Evolutionary conservation across 1,140 invertebrate species (phyloP).

Genomic region (Nasonia vitripennis): DNA sequence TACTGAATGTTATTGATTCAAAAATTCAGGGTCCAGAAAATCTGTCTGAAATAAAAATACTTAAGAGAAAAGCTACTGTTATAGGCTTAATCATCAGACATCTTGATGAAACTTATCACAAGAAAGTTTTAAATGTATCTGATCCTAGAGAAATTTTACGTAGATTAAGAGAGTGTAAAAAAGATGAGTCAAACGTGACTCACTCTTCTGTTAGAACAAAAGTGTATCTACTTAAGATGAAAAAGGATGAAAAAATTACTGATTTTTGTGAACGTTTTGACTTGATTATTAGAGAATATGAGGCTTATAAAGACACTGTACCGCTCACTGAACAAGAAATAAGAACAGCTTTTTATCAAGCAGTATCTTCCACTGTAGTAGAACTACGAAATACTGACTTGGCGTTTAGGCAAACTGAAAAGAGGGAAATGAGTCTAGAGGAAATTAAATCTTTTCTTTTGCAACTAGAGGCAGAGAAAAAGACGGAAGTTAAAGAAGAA

Average conservation of each 20-base stretch:
- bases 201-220: background rate
- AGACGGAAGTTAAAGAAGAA: background rate
- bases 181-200: background rate
- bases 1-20: background rate
- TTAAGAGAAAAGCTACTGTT: background rate
- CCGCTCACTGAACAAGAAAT: background rate
- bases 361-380: background rate
- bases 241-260: background rate
- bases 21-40: too few species aligned
- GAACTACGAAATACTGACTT: background rate
- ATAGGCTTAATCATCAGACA: too few species aligned
- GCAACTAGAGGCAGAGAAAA: background rate
- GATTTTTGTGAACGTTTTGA: background rate
- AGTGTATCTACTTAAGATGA: background rate
- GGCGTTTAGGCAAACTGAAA: too few species aligned
- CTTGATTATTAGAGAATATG: background rate
- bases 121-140: background rate
- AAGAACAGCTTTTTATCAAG: background rate
- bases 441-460: background rate
- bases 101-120: too few species aligned
- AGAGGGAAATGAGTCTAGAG: background rate
- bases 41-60: background rate
- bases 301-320: background rate
- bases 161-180: background rate
- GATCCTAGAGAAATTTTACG: background rate